These are phyloP conservation scores for Baronia brevicornis DNA, from an alignment of 2,888 invertebrate species.

Conservation along the genomic window DNA sequence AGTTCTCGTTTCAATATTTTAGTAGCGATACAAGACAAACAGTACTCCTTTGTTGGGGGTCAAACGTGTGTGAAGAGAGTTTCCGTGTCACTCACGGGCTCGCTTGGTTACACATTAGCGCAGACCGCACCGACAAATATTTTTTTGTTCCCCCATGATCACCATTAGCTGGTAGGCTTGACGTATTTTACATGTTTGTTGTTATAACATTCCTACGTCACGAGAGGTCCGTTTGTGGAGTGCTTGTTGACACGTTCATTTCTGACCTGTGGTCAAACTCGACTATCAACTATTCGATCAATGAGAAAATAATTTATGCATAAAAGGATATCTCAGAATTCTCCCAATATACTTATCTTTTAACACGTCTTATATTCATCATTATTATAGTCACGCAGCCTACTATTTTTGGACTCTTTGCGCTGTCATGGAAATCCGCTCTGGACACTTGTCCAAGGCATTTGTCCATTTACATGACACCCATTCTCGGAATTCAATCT, in stretches of 20 bases:
- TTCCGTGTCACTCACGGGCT: slow-evolving; percentile 63
- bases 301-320: too few relatives aligned
- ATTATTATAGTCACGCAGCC: too few relatives aligned
- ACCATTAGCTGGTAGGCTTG: slow-evolving; percentile 48
- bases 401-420: too few relatives aligned
- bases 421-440: too few relatives aligned
- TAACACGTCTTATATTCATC: too few relatives aligned
- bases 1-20: slow-evolving; percentile 68
- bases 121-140: slow-evolving; percentile 56
- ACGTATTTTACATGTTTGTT: slow-evolving; percentile 47
- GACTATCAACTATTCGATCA: slow-evolving; percentile 18
- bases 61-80: slow-evolving; percentile 71
- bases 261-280: slow-evolving; percentile 5
- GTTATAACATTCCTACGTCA: slow-evolving; percentile 34
- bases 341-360: too few relatives aligned
- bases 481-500: too few relatives aligned
- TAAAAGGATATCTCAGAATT: too few relatives aligned
- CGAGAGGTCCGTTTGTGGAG: slow-evolving; percentile 22
- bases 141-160: slow-evolving; percentile 69
- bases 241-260: slow-evolving; percentile 20
- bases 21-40: slow-evolving; percentile 70
- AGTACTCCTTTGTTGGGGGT: slow-evolving; percentile 71
- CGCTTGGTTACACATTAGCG: slow-evolving; percentile 67
- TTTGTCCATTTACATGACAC: too few relatives aligned
- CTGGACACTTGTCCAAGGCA: too few relatives aligned